Conservation (phyloP, 2,113 vertebrate species). For the Xiphophorus hellerii region DNA sequence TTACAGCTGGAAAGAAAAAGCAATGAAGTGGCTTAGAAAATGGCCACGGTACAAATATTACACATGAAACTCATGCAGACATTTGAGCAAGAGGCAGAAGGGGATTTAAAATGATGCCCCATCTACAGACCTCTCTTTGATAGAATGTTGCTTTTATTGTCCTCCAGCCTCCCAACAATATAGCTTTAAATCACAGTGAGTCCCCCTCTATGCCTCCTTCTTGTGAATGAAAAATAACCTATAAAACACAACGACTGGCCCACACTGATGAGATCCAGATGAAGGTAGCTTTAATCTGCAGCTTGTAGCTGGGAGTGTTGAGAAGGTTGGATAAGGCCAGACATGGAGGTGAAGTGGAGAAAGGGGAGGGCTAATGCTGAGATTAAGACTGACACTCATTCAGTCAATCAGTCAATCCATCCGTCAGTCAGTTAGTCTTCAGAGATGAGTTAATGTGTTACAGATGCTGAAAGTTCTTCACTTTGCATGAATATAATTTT, state of each 20-base stretch:
- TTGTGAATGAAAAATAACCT: constrained; percentile 67
- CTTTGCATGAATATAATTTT: constrained; percentile 1
- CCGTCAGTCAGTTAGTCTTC: constrained; percentile 27
- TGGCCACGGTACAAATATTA: constrained; percentile 35
- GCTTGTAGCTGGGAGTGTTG: constrained; percentile 46
- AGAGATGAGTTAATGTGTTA: constrained; percentile 33
- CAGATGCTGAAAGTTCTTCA: constrained; percentile 34
- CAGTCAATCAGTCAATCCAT: constrained; percentile 41
- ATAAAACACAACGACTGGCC: constrained; percentile 50
- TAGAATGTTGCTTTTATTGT: constrained; percentile 67
- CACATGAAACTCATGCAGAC: constrained; percentile 20
- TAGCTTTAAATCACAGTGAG: constrained; percentile 64
- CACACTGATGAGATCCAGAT: constrained; percentile 75
- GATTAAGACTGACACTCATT: constrained; percentile 47
- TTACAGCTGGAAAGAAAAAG: constrained; percentile 50
- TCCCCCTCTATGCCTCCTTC: neutral
- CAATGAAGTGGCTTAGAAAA: constrained; percentile 42
- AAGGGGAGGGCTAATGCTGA: constrained; percentile 30
- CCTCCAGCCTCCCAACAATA: constrained; percentile 57
- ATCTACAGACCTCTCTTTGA: constrained; percentile 44
- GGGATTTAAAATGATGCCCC: constrained; percentile 24
- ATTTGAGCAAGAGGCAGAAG: constrained; percentile 4
- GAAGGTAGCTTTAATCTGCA: constrained; percentile 65
- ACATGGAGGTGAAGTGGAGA: constrained; percentile 36
- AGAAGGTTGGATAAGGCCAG: constrained; percentile 38